Conservation (phyloP, 2,888 invertebrate genomes). For the Atrina japonica region DNA sequence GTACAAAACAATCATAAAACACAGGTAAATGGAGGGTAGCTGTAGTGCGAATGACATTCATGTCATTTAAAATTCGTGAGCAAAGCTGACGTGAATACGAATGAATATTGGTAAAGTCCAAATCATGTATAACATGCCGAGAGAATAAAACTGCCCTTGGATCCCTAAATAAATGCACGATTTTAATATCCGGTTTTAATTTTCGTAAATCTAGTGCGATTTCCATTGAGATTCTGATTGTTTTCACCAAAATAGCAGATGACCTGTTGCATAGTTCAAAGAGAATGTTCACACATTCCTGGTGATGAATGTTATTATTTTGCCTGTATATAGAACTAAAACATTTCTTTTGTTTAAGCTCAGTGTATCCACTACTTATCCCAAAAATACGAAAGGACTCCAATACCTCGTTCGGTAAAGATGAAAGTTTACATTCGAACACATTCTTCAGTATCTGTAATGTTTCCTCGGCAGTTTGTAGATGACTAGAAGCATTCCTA, state of each 20-base stretch:
- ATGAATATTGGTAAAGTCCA: background rate
- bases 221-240: background rate
- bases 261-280: background rate
- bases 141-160: constrained; percentile 8
- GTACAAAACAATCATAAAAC: background rate
- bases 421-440: background rate
- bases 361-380: background rate
- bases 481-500: too few relatives aligned
- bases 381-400: constrained; percentile 7
- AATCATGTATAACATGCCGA: background rate
- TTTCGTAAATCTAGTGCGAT: background rate
- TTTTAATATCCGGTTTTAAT: background rate
- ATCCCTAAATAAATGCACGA: constrained; percentile 9
- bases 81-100: background rate
- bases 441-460: background rate
- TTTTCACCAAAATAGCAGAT: constrained; percentile 4
- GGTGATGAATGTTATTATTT: background rate
- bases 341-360: background rate
- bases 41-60: background rate
- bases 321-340: background rate
- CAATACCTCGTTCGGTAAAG: constrained; percentile 2
- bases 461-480: too few relatives aligned
- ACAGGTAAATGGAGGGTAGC: background rate
- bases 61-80: constrained; percentile 1
- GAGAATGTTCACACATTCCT: background rate